Base-by-base conservation (phyloP, 30 jellyfish, hydroid and myxozoan genomes). In the Pseudorhiza aurosa region DNA sequence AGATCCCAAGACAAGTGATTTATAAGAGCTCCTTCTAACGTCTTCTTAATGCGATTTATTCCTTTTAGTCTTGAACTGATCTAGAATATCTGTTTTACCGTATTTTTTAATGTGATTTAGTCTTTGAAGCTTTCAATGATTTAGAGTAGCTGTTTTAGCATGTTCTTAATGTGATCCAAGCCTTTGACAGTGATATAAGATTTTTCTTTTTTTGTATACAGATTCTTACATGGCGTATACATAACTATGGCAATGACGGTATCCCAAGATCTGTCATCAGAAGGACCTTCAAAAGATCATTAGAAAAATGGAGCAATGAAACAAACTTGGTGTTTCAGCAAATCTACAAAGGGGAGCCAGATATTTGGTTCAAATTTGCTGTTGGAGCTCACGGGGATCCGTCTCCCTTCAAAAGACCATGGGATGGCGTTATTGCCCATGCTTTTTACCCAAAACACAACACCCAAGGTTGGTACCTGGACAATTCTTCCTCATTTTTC, bases 371-470 rank as follows among this genome's bases (percentile, higher is more conserved):
- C 75, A 87, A 83, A 72, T 94, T 94, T 83, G 92, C 63, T 11
- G 9, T 37, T 5, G 95, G 89, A n/a, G 55, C 26, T 8, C 99
- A 94, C 60, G 82, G 86, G 33, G 99, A 94, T 50, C 83, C 96
- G 5, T 79, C 90, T 27, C 95, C 96, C 1, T 94, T 94, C 74
- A 91, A 83, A 63, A 82, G 90, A 0, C 95, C 81, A 25, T 65
- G 80, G 77, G 97, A 95, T 63, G 96, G 99, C 2, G 91, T 89
- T 24, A 69, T 94, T 22, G 99, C 99, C 1, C 99, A 94, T 77
- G 99, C 99, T 15, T 94, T 60, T 42, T 94, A 94, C 50, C 99
- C 99, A 2, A 77, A 85, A 14, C 62, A 77, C 59, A 46, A 64
- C 36, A 49, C 57, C 63, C 67, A 49, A 46, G 91, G 91, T 80